A percentile compares a stretch with the other conserved stretches of the same genome.
These are phyloP conservation scores for Camptogramma bilineatum DNA, from an alignment of 2,888 invertebrate genomes.

Conservation along the genomic window DNA sequence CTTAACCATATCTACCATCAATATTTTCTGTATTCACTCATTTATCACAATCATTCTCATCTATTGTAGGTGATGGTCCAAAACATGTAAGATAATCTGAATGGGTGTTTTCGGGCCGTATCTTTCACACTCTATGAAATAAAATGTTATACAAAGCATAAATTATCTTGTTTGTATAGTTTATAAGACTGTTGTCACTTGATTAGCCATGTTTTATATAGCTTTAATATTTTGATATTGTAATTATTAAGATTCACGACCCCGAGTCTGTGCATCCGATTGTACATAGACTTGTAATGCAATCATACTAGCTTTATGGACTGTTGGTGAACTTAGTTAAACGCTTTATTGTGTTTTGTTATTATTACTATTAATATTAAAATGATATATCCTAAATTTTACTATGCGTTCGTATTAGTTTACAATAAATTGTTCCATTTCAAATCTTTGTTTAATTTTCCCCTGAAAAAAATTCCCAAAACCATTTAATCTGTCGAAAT, in stretches of 20 bases:
- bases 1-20: constrained; percentile 44
- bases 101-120: constrained; percentile 4
- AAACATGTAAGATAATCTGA: constrained; percentile 19
- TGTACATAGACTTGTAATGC: constrained; percentile 63
- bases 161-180: constrained; percentile 54
- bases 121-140: constrained; percentile 4
- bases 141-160: constrained; percentile 28
- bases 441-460: constrained; percentile 48
- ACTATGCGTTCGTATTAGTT: constrained; percentile 84
- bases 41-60: constrained; percentile 28
- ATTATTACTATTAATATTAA: constrained; percentile 79
- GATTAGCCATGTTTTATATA: constrained; percentile 77
- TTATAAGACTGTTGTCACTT: constrained; percentile 74
- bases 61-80: constrained; percentile 25
- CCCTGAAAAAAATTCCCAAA: neutral
- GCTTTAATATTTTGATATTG: constrained; percentile 79
- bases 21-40: constrained; percentile 35
- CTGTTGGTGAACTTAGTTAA: constrained; percentile 79
- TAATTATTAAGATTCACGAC: constrained; percentile 59
- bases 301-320: constrained; percentile 76
- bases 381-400: constrained; percentile 84
- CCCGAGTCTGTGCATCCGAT: constrained; percentile 54
- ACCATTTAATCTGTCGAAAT: constrained; percentile 11
- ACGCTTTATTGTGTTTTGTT: constrained; percentile 82
- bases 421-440: constrained; percentile 83